Evolutionary conservation across 2,113 vertebrate species (phyloP), one percentile per base, ranked within the genome.

Genomic region (Nycticorax nycticorax): DNA sequence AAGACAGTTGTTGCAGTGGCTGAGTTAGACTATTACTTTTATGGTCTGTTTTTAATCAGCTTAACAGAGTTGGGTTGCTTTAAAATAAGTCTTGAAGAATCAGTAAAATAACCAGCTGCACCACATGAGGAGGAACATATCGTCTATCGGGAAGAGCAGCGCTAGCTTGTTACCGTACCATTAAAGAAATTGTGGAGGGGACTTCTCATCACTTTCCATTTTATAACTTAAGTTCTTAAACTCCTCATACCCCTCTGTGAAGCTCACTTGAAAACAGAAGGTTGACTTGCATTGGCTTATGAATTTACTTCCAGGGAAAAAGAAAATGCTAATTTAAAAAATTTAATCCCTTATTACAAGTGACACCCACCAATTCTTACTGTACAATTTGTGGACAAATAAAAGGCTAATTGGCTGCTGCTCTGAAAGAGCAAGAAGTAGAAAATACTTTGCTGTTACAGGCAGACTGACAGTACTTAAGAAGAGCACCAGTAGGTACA

Each of bases 321-420:
- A 60, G 4, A 20, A 68, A 64, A 41, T 20, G 21, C 15, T 11
- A 8, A 72, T 73, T 27, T 21, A 28, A 62, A 50, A 75, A 19
- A 12, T 50, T 3, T 12, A 47, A 12, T 26, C 78, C n/a, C 22
- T 56, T 85, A 23, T 24, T 66, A 50, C 14, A 48, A 77, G 33
- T 27, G 37, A 33, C 43, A 30, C 0, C 0, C 39, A 63, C 52
- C 16, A 26, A 32, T 87, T 91, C 39, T 88, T 62, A 21, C 27
- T 1, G 0, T 52, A 3, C 16, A 18, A 21, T 8, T 43, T 35
- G n/a, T 35, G 80, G 60, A 78, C 27, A 52, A 63, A 20, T 23
- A 28, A 59, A 94, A 95, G 88, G 80, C 60, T 66, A 14, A 84
- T 17, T 47, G 28, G 85, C 72, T 93, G 90, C 72, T 86, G 19